Base-by-base conservation (phyloP, 2,888 invertebrate genomes). In the Stenotaenia linearis region DNA sequence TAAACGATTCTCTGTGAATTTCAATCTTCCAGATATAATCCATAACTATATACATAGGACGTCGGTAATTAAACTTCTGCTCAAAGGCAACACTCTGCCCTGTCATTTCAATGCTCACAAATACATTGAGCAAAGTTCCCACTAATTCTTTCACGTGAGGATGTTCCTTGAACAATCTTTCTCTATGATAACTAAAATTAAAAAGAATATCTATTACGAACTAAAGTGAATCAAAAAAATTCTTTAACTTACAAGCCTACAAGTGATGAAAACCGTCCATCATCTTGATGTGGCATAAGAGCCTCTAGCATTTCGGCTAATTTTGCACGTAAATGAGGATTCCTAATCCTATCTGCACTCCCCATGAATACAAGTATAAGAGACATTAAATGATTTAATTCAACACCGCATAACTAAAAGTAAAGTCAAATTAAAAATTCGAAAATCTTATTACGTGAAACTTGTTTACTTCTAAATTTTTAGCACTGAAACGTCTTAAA, bases 21-120 rank as follows among this genome's bases (percentile, higher is more conserved):
- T 92, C 89, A 81, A 93, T 90, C 79, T 91, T 90, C 96, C 96
- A 97, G 75, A 97, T 88, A 87, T 93, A 96, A 85, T 96, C 93
- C 91, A 98, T 93, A 0, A 96, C 92, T 45, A 91, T 89, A 85
- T 98, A 97, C 96, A 98, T 97, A 1, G 97, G 97, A 56, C 95
- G 90, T 25, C 97, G 90, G 86, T 98, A 98, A 86, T 96, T 96
- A 86, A 98, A 98, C 87, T 97, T 98, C 86, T 97, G 96, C 85
- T 97, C 97, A 85, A 97, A 97, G 84, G 95, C 93, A 23, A 97
- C 97, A 84, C 93, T 94, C 85, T 97, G 95, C 0, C 97, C 97
- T 0, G 97, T 97, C 94, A 97, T 95, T 88, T 98, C 97, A 81
- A 98, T 98, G 82, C 94, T 93, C n/a, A 98, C 97, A 86, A 97